Base-by-base conservation (phyloP, 2,113 vertebrate genomes). In the Picathartes gymnocephalus region DNA sequence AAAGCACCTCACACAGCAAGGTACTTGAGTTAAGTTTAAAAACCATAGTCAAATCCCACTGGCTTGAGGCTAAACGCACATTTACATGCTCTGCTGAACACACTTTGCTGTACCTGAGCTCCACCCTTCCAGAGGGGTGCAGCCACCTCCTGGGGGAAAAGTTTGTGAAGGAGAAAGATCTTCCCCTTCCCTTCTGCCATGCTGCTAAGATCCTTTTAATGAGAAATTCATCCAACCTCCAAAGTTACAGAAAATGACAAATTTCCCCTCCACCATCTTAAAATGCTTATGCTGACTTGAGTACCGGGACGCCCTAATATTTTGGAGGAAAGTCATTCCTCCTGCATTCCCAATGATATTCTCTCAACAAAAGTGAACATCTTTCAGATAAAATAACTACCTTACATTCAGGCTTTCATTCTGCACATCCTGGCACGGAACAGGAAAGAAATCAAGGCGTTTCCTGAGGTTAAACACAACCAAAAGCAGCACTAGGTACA, bases 321-420 rank as follows among this genome's bases (percentile, higher is more conserved):
- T 83, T 11, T 61, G 47, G 40, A 37, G 42, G 9, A 40, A 31
- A 70, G 9, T 30, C 51, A 45, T 8, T 56, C 4, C 10, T 53
- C 64, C 50, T 10, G 16, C 13, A 21, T 0, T 5, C 20, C 42
- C 39, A 54, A 7, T 2, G 8, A 31, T 11, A 3, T 4, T 39
- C 19, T 15, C 35, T 47, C 35, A 35, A 7, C 5, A 69, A 18
- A 83, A 64, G 16, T 3, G 7, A 89, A 4, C 13, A 45, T 2
- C 6, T 53, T 58, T n/a, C 51, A n/a, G 48, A 9, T 14, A 11
- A 2, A 28, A 20, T 3, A 7, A 66, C 30, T 68, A 27, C 15
- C 70, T 45, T 19, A 11, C 3, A 15, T 0, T 9, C 4, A 62
- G 30, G 6, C 12, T 42, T 88, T 80, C 30, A 53, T n/a, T 69